phyloP scores from a whole-genome alignment of 2,113 vertebrate genomes.

The Anas platyrhynchos region DNA sequence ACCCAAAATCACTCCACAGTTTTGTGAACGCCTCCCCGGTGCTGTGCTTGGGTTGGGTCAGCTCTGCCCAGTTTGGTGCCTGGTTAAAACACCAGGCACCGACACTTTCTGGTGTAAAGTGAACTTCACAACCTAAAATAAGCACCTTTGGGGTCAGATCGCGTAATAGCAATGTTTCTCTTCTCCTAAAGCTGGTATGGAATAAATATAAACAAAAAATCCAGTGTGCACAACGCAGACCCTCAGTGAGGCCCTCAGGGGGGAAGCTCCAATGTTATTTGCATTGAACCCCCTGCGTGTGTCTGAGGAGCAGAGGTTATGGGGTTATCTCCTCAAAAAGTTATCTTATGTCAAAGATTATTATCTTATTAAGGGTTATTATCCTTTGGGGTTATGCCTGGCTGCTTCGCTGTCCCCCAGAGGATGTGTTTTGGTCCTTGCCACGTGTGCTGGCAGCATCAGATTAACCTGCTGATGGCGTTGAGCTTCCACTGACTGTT shows the following conservation, averaged over 20 bases:
- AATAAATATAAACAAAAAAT: neutral
- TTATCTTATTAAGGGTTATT: too few relatives aligned
- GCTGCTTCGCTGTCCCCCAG: neutral
- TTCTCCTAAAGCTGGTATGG: neutral
- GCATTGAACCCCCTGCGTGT: fast-evolving
- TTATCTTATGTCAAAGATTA: too few relatives aligned
- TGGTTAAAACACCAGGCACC: too few relatives aligned
- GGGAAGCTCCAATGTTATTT: neutral
- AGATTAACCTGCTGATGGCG: too few relatives aligned
- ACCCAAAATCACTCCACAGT: too few relatives aligned
- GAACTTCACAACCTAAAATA: neutral
- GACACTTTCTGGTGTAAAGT: neutral
- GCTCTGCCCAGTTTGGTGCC: neutral
- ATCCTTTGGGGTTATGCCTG: too few relatives aligned
- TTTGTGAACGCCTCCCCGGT: fast-evolving
- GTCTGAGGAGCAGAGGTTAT: neutral
- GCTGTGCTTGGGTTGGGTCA: neutral
- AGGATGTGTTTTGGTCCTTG: fast-evolving
- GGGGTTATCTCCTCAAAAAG: neutral
- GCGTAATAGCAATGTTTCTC: too few relatives aligned
- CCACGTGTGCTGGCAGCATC: fast-evolving
- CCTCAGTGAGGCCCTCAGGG: fast-evolving
- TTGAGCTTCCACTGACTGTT: neutral
- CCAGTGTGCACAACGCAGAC: neutral
- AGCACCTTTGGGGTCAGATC: fast-evolving